phyloP scores from a whole-genome alignment of 2,888 invertebrate genomes.

The Brachylomia viminalis region DNA sequence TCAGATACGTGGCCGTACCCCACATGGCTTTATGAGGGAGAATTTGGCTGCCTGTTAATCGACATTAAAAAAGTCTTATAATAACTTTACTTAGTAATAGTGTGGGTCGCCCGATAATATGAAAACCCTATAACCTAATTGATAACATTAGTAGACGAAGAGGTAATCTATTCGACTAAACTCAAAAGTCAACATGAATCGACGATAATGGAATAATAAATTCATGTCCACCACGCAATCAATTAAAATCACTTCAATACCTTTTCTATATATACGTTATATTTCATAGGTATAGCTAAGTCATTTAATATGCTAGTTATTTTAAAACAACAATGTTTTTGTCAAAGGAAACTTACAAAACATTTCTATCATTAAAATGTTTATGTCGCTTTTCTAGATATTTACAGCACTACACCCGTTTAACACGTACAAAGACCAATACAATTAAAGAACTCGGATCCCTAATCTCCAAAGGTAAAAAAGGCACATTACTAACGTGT shows the following conservation, averaged over 20 bases:
- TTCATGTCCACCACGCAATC: neutral
- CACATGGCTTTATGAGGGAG: slow-evolving; percentile 1
- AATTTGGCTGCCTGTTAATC: neutral
- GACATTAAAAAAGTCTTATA: neutral
- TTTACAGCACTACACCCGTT: no score
- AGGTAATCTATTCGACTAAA: neutral
- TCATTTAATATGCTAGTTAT: no score
- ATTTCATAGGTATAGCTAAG: no score
- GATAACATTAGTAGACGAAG: no score
- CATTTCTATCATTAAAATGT: no score
- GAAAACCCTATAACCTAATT: no score
- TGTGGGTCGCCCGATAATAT: no score
- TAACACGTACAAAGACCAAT: no score
- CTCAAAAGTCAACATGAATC: neutral
- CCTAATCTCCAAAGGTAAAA: neutral
- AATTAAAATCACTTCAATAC: neutral
- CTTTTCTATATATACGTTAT: neutral
- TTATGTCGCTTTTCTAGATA: no score
- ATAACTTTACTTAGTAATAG: neutral
- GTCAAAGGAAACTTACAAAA: no score
- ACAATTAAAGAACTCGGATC: no score
- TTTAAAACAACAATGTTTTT: no score
- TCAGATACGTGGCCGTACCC: neutral
- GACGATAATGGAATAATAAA: neutral
- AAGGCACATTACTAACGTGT: slow-evolving; percentile 28